Evolutionary conservation across 2,797 vertebrate genomes (phyloP).

Genomic region (Lates japonicus): DNA sequence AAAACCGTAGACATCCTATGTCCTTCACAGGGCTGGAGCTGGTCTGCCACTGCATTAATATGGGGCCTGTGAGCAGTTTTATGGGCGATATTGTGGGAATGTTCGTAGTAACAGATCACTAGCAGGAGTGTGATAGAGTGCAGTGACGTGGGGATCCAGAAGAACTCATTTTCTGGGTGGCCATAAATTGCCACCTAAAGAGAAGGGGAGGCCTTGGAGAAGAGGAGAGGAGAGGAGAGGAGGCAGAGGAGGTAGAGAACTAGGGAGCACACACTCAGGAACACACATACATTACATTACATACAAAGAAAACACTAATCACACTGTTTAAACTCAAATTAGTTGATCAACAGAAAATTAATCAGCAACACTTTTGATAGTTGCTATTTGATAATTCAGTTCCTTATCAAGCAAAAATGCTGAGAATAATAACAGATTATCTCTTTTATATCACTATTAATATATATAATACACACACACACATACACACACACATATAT

Average conservation of each 20-base stretch:
- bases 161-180: constrained; percentile 81
- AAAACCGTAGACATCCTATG: constrained; percentile 71
- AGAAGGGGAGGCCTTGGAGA: constrained; percentile 75
- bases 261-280: not conserved
- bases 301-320: not conserved
- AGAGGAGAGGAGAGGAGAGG: constrained; percentile 32
- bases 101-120: constrained; percentile 80
- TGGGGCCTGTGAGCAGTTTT: constrained; percentile 76
- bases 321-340: not conserved
- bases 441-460: constrained; percentile 2
- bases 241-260: constrained; percentile 23
- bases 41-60: constrained; percentile 71
- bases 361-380: not conserved
- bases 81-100: constrained; percentile 78
- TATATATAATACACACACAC: too few relatives aligned
- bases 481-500: too few relatives aligned
- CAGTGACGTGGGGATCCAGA: constrained; percentile 69
- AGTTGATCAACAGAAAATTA: not conserved
- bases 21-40: constrained; percentile 76
- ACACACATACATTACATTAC: not conserved
- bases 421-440: not conserved
- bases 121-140: constrained; percentile 74
- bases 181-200: constrained; percentile 78
- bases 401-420: not conserved
- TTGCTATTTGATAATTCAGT: not conserved